These are phyloP conservation scores for Drosophila stalkeri DNA, from an alignment of 2,888 invertebrate genomes.

Conservation along the genomic window DNA sequence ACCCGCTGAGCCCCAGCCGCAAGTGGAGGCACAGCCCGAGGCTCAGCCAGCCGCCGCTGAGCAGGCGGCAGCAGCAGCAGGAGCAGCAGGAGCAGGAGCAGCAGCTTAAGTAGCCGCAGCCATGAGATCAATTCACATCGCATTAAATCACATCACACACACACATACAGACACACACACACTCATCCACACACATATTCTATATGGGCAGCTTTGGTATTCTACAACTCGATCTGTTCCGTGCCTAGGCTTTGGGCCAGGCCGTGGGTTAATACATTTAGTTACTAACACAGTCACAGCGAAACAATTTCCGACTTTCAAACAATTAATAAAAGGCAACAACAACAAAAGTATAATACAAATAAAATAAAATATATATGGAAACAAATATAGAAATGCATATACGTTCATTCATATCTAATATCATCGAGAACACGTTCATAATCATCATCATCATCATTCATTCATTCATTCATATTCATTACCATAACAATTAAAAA, in stretches of 20 bases:
- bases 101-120: conserved; percentile 18
- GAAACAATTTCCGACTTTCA: conserved; percentile 60
- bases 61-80: conserved; percentile 26
- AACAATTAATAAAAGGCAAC: conserved; percentile 58
- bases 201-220: conserved; percentile 76
- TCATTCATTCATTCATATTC: conserved; percentile 71
- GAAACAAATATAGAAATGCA: conserved; percentile 45
- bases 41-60: conserved; percentile 45
- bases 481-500: conserved; percentile 80
- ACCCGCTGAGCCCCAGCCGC: conserved; percentile 29
- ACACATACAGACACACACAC: conserved; percentile 36
- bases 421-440: conserved; percentile 65
- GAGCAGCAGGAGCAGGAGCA: conserved; percentile 30
- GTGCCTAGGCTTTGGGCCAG: conserved; percentile 50
- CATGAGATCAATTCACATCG: conserved; percentile 29
- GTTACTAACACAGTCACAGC: conserved; percentile 65
- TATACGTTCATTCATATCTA: conserved; percentile 68
- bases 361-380: conserved; percentile 35
- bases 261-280: conserved; percentile 65
- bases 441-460: conserved; percentile 75
- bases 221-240: conserved; percentile 64
- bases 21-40: conserved; percentile 35
- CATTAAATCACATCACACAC: conserved; percentile 31
- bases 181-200: conserved; percentile 38
- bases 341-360: conserved; percentile 30